phyloP scores from a whole-genome alignment of 2,797 vertebrate species.

The Triplophysa bombifrons region DNA sequence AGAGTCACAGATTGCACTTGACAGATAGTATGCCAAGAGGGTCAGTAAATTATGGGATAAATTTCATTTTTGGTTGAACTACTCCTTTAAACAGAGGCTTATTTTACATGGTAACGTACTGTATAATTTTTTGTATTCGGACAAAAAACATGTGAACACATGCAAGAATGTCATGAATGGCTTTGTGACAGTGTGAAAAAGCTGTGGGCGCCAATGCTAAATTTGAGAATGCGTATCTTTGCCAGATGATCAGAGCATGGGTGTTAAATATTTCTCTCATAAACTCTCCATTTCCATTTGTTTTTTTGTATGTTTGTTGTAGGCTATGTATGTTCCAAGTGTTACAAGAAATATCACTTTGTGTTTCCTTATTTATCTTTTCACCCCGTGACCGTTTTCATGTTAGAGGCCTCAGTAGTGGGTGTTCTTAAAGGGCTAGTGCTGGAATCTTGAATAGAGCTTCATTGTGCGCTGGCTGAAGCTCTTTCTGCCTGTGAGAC shows the following conservation, averaged over 20 bases:
- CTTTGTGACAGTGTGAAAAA: neutral
- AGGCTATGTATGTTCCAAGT: neutral
- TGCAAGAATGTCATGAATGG: slow-evolving; percentile 23
- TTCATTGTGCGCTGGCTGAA: slow-evolving; percentile 69
- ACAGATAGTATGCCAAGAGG: too few species aligned
- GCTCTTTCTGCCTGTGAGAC: slow-evolving; percentile 60
- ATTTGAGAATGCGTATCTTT: neutral
- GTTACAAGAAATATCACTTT: neutral
- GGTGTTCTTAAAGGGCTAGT: slow-evolving; percentile 60
- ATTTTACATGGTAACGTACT: neutral
- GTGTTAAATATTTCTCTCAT: neutral
- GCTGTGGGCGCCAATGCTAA: neutral
- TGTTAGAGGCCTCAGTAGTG: slow-evolving; percentile 55
- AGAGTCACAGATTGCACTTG: neutral
- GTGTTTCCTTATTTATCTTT: slow-evolving; percentile 19
- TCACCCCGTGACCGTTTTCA: slow-evolving; percentile 9
- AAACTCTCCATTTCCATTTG: neutral
- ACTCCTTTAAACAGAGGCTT: too few species aligned
- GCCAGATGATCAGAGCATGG: neutral
- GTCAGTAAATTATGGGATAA: too few species aligned
- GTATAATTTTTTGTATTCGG: neutral
- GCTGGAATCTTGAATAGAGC: slow-evolving; percentile 64
- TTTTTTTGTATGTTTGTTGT: neutral
- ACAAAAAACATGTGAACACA: neutral
- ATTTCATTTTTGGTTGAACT: too few species aligned